Evolutionary conservation across 2,797 vertebrate genomes (phyloP).

Genomic region (Mormyrus proboscirostris): DNA sequence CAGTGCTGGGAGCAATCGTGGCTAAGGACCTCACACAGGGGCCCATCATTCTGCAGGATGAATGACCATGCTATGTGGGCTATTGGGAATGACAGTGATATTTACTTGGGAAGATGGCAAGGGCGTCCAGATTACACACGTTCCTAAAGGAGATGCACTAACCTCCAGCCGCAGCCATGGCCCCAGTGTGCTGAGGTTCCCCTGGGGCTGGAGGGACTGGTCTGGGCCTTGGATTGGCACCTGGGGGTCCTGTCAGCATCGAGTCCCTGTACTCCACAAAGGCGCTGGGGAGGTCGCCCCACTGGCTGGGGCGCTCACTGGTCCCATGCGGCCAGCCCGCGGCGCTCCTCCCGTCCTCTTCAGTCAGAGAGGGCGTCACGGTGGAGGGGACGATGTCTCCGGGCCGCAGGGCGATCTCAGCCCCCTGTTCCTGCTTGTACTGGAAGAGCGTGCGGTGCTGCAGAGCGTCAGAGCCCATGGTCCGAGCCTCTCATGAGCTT

Average conservation of each 20-base stretch:
- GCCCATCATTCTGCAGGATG: background rate
- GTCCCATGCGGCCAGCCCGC: conserved; percentile 68
- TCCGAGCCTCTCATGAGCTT: conserved; percentile 34
- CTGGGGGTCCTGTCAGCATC: conserved; percentile 27
- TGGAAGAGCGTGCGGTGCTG: conserved; percentile 71
- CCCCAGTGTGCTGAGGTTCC: conserved; percentile 33
- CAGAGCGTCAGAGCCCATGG: conserved; percentile 64
- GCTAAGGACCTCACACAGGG: background rate
- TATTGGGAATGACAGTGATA: background rate
- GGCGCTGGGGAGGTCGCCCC: conserved; percentile 68
- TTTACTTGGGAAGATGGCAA: background rate
- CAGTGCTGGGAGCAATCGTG: background rate
- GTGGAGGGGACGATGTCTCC: conserved; percentile 65
- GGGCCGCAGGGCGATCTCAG: conserved; percentile 66
- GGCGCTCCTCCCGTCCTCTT: conserved; percentile 64
- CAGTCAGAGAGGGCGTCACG: conserved; percentile 54
- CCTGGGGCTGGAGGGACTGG: conserved; percentile 53
- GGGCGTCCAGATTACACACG: background rate
- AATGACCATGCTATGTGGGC: background rate
- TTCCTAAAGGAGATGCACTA: conserved; percentile 39
- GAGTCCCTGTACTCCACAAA: conserved; percentile 70
- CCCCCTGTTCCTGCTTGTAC: conserved; percentile 63
- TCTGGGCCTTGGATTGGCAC: conserved; percentile 56
- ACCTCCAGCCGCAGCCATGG: conserved; percentile 53
- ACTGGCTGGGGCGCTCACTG: conserved; percentile 72